A percentile compares a stretch with the other conserved stretches of the same genome.
phyloP scores from a whole-genome alignment of 2,888 invertebrate genomes.

The Argyra leucocephala region DNA sequence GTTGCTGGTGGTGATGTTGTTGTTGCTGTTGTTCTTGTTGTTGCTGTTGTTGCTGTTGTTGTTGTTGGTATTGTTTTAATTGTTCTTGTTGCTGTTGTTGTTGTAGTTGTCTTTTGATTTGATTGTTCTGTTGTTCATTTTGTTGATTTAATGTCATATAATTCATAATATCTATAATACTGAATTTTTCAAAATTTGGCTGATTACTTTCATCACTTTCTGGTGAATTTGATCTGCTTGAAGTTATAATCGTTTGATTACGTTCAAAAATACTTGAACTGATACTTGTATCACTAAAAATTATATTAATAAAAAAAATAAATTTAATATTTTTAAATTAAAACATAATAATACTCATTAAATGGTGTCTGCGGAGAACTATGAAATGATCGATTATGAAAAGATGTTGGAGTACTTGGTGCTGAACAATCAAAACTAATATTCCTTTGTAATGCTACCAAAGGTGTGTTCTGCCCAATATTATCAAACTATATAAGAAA shows the following conservation, averaged over 20 bases:
- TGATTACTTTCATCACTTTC: slow-evolving; percentile 41
- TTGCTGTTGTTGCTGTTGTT: slow-evolving; percentile 23
- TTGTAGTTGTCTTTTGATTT: slow-evolving; percentile 29
- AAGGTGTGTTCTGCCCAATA: slow-evolving; percentile 43
- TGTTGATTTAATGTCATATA: slow-evolving; percentile 30
- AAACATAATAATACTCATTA: background rate
- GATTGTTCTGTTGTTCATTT: slow-evolving; percentile 29
- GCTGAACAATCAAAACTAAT: slow-evolving; percentile 44
- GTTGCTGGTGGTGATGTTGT: slow-evolving; percentile 22
- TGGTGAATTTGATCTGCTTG: slow-evolving; percentile 41
- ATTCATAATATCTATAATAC: slow-evolving; percentile 40
- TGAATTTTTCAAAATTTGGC: slow-evolving; percentile 35
- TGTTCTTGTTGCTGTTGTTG: slow-evolving; percentile 26
- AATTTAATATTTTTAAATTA: background rate
- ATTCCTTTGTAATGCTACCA: slow-evolving; percentile 44
- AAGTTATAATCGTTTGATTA: slow-evolving; percentile 27
- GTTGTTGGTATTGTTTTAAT: slow-evolving; percentile 25
- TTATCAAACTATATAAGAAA: slow-evolving; percentile 41
- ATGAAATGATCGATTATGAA: slow-evolving; percentile 42
- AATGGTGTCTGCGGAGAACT: slow-evolving; percentile 32
- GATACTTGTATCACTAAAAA: background rate
- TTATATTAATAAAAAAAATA: slow-evolving; percentile 4
- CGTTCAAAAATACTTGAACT: slow-evolving; percentile 17
- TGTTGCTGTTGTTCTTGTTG: slow-evolving; percentile 23
- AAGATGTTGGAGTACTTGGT: slow-evolving; percentile 43